Conservation (phyloP, 2,113 vertebrate genomes). For the Odontophorus gujanensis region DNA sequence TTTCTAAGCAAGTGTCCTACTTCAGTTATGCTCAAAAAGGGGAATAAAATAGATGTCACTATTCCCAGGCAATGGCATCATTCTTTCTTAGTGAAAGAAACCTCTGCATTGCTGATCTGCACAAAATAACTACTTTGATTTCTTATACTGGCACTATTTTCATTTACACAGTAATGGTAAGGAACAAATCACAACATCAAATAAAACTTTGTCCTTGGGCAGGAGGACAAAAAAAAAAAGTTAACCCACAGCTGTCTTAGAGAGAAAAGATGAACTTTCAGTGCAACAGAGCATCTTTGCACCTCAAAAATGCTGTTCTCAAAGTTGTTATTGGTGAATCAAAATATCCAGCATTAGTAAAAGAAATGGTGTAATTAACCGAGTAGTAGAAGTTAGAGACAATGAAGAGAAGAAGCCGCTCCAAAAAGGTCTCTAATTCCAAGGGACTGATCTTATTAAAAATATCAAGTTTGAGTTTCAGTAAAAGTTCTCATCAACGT, state of each 20-base stretch:
- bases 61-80: slow-evolving; percentile 21
- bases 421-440: slow-evolving; percentile 32
- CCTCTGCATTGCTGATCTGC: background rate
- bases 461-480: background rate
- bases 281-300: slow-evolving; percentile 12
- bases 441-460: slow-evolving; percentile 6
- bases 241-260: slow-evolving; percentile 26
- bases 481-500: background rate
- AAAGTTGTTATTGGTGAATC: slow-evolving; percentile 6
- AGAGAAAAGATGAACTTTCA: slow-evolving; percentile 43
- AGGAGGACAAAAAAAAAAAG: slow-evolving; percentile 17
- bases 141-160: slow-evolving; percentile 40
- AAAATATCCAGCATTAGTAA: slow-evolving; percentile 25
- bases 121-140: background rate
- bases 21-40: slow-evolving; percentile 20
- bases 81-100: slow-evolving; percentile 58
- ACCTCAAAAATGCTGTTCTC: slow-evolving; percentile 53
- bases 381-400: slow-evolving; percentile 22
- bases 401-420: slow-evolving; percentile 36
- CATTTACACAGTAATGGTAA: background rate
- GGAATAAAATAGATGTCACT: background rate
- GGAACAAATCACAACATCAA: slow-evolving; percentile 64
- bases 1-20: slow-evolving; percentile 16
- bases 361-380: slow-evolving; percentile 28
- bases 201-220: background rate